A percentile compares a stretch with the other conserved stretches of the same genome.
Evolutionary conservation across 1,140 invertebrate species (phyloP).

Genomic region (Ips typographus): DNA sequence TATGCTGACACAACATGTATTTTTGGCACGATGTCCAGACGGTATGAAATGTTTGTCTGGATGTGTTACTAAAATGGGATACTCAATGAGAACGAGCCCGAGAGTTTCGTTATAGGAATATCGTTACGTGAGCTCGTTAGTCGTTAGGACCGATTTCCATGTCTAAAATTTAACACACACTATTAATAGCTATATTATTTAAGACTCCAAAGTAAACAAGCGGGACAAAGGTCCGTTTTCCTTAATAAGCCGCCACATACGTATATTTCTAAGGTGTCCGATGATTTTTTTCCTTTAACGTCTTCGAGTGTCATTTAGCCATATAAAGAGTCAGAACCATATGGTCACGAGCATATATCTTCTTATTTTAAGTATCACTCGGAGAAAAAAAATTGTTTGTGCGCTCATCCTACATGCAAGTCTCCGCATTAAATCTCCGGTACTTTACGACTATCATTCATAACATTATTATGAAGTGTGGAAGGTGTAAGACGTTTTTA

Average conservation of each 20-base stretch:
- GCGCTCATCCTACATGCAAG: conserved; percentile 7
- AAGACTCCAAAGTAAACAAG: too few species aligned
- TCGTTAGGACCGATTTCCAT: too few species aligned
- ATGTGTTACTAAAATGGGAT: conserved; percentile 15
- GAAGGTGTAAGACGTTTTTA: background rate
- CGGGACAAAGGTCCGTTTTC: too few species aligned
- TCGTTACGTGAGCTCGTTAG: background rate
- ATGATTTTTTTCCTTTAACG: background rate
- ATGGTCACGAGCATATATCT: conserved; percentile 6
- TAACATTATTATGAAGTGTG: background rate
- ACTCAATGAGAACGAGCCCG: conserved; percentile 5
- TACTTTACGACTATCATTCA: conserved; percentile 8
- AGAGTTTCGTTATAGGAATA: background rate
- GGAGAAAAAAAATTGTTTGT: conserved; percentile 6
- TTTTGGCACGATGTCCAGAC: conserved; percentile 25
- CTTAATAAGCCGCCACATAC: too few species aligned
- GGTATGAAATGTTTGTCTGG: conserved; percentile 18
- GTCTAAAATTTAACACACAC: too few species aligned
- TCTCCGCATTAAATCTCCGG: background rate
- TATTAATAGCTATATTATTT: too few species aligned
- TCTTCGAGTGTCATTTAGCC: background rate
- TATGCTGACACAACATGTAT: conserved; percentile 15
- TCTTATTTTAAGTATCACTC: background rate
- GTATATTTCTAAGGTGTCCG: too few species aligned
- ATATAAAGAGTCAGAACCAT: background rate